Base-by-base conservation (phyloP, 2,797 vertebrate species). In the Tenualosa thibaudeaui region DNA sequence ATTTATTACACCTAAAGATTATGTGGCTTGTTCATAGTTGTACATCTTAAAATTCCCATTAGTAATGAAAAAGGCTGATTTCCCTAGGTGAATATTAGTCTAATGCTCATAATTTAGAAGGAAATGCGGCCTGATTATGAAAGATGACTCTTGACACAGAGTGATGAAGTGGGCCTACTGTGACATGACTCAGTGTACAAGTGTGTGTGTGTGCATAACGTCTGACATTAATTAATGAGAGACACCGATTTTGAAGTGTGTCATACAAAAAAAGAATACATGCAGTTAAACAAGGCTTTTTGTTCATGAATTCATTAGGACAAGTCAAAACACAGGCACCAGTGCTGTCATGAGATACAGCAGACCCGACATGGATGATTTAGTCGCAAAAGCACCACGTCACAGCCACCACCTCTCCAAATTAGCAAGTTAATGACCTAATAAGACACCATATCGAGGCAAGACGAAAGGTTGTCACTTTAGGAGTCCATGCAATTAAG, bases 221-320 rank as follows among this genome's bases (percentile, higher is more conserved):
- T 81, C 86, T 87, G 58, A 82, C 37, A 85, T 88, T n/a, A 81
- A 89, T 86, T 83, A 88, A 56, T 22, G 51, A 75, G 81, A 86
- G 43, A 58, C 83, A 60, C 40, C 81, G 40, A 85, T 85, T 84
- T 81, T 81, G 83, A 90, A 37, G 49, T n/a, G 37, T 58, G 56
- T 24, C 53, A 81, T 84, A 51, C 46, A 4, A 46, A 68, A 8
- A 89, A 86, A 81, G 37, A 37, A 83, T 75, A 43, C 78, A 85
- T 56, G 65, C 51, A 37, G 58, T 87, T 84, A 84, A 75, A 53
- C 62, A 49, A 37, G 17, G 19, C 43, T 8, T 62, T 26, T 51
- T 71, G 60, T 85, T 87, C 60, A 26, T 43, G 54, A 82, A 81
- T 84, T 62, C 81, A 83, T 82, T 26, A 83, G 51, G 81, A 87